Percentiles rank a stretch among this genome's conserved stretches.
Evolutionary conservation across 2,888 invertebrate species (phyloP).

Genomic region (Mamestra brassicae): DNA sequence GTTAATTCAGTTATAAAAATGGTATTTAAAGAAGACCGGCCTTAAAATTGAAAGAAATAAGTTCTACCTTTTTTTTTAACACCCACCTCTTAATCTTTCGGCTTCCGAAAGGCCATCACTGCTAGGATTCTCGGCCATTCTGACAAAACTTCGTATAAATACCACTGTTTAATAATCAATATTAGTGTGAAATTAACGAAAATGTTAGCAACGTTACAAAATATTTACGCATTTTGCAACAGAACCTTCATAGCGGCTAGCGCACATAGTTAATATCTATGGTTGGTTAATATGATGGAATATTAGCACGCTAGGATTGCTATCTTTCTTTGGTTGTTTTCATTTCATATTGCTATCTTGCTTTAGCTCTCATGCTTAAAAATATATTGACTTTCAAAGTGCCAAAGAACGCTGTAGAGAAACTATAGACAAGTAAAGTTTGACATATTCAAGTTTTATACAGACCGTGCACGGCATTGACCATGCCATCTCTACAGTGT

Average conservation of each 20-base stretch:
- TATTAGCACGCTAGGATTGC: conserved; percentile 4
- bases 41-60: neutral
- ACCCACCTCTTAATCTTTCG: conserved; percentile 83
- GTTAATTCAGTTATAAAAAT: neutral
- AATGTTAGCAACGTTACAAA: conserved; percentile 23
- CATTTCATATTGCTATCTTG: conserved; percentile 12
- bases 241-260: neutral
- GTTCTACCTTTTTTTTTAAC: neutral
- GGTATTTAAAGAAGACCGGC: conserved; percentile 3
- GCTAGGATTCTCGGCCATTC: conserved; percentile 83
- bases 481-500: too few species aligned
- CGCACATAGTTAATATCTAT: too few species aligned
- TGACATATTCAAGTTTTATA: too few species aligned
- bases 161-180: neutral
- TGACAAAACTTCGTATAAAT: conserved; percentile 10
- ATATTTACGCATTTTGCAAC: conserved; percentile 59
- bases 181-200: neutral
- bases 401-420: too few species aligned
- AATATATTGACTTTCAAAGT: too few species aligned
- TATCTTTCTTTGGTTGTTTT: conserved; percentile 21
- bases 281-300: too few species aligned
- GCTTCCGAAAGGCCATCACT: conserved; percentile 83
- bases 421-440: too few species aligned
- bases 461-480: too few species aligned
- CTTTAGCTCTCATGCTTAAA: conserved; percentile 5